Conservation (phyloP, 64 coral and sea anemone genomes). For the Dendronephthya gigantea region DNA sequence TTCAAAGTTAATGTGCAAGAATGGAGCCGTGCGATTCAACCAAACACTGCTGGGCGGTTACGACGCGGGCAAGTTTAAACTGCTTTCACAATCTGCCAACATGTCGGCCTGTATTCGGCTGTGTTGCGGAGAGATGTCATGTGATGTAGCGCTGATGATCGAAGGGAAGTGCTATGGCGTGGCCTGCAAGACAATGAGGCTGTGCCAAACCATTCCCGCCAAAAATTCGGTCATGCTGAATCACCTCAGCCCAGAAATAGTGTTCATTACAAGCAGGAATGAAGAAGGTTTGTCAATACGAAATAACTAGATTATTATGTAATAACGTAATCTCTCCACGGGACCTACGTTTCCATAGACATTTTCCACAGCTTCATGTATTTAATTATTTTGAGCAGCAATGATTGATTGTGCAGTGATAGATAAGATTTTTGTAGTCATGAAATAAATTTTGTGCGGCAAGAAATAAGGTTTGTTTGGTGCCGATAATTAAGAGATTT, state of each 20-base stretch:
- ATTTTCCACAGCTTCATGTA: too few relatives aligned
- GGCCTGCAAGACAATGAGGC: constrained; percentile 57
- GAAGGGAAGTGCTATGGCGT: constrained; percentile 90
- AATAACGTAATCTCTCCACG: too few relatives aligned
- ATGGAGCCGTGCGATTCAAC: constrained; percentile 65
- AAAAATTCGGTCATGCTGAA: constrained; percentile 59
- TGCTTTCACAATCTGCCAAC: constrained; percentile 60
- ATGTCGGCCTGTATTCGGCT: constrained; percentile 86
- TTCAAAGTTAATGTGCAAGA: constrained; percentile 93
- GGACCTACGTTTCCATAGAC: too few relatives aligned
- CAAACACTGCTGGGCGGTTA: constrained; percentile 74
- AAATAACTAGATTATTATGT: too few relatives aligned
- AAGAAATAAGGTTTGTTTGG: too few relatives aligned
- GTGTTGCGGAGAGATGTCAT: constrained; percentile 74
- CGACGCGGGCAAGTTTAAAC: constrained; percentile 78
- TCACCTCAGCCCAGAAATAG: constrained; percentile 61
- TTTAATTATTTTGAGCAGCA: too few relatives aligned
- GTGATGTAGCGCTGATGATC: constrained; percentile 94
- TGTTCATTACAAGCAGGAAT: constrained; percentile 84
- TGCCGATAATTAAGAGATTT: too few relatives aligned
- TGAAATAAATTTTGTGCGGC: too few relatives aligned
- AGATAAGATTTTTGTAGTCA: too few relatives aligned
- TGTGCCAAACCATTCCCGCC: constrained; percentile 59
- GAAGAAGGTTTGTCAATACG: constrained; percentile 79
- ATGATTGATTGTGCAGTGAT: too few relatives aligned